Evolutionary conservation across 64 coral and sea anemone genomes (phyloP), one percentile per base, ranked within the genome.

Genomic region (Acropora tenuis): DNA sequence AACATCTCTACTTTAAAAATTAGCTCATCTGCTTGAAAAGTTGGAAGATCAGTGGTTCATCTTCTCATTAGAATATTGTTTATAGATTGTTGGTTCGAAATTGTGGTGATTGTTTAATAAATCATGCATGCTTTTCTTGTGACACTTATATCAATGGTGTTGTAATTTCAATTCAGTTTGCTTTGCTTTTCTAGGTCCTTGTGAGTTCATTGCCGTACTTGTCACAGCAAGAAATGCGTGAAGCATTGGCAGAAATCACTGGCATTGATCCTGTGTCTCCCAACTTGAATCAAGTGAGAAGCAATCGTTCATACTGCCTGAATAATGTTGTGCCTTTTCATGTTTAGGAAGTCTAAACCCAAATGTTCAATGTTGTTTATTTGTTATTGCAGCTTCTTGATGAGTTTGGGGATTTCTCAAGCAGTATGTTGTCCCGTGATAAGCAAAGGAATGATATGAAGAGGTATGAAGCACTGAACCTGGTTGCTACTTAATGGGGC

Each of bases 241-340:
- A 86, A 43, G 94, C 90, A 43, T 60, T 96, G 40, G 72, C 78
- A 42, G 86, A 89, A 57, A 77, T 96, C 18, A 96, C 94, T 86
- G 90, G 90, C 41, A 73, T 96, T 41, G 72, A 89, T 75, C 66
- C 71, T n/a, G 49, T 48, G 5, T 78, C 65, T 17, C 48, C 86
- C 6, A 47, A 69, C 12, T 72, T 92, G 7, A 83, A 86, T 45
- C 76, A 92, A 69, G 94, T 96, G 74, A 78, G 10, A 20, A 20
- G 40, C 3, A 71, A 3, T 18, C 17, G 10, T 71, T 3, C 40
- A 6, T 71, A 1, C 40, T 20, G 18, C 8, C 68, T 71, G 5
- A 40, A 4, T 3, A n/a, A n/a, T 71, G 68, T 5, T 71, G 59
- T 63, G 59, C 12, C 19, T 71, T 71, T 63, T 2, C 7, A 63